Conservation (phyloP, 2,113 vertebrate species). For the Catharus minimus region DNA sequence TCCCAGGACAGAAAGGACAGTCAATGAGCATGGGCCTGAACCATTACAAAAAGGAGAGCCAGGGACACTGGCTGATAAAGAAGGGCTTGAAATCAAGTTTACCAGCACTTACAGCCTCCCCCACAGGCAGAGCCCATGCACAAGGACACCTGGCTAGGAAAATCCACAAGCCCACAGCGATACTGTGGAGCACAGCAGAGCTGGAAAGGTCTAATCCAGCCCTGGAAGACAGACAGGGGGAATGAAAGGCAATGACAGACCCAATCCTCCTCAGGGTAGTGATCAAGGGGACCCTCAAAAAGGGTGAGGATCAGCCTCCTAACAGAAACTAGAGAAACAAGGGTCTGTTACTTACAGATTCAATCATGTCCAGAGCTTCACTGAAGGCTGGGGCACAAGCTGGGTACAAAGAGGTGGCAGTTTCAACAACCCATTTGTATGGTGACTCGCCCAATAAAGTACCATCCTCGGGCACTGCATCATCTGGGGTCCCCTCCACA, state of each 20-base stretch:
- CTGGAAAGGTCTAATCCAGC: background rate
- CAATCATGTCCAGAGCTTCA: conserved; percentile 93
- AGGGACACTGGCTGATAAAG: background rate
- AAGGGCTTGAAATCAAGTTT: background rate
- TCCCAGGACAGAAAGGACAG: background rate
- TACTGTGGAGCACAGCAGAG: background rate
- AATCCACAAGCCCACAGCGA: background rate
- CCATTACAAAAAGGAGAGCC: background rate
- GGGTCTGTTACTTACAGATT: conserved; percentile 79
- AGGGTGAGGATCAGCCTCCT: background rate
- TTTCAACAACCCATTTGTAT: conserved; percentile 89
- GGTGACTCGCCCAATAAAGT: conserved; percentile 43
- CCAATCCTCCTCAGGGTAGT: background rate
- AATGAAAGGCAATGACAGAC: background rate
- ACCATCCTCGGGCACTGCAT: conserved; percentile 53
- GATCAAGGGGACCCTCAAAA: background rate
- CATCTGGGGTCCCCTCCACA: conserved; percentile 8
- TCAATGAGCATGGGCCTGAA: rapidly evolving
- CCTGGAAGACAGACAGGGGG: background rate
- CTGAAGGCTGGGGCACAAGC: conserved; percentile 77
- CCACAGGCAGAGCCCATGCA: background rate
- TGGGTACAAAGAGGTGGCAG: conserved; percentile 85
- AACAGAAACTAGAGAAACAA: background rate
- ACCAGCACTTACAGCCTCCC: background rate
- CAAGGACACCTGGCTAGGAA: background rate